A percentile compares a stretch with the other conserved stretches of the same genome.
Conservation (phyloP, 2,888 invertebrate genomes). For the Argyresthia goedartella region DNA sequence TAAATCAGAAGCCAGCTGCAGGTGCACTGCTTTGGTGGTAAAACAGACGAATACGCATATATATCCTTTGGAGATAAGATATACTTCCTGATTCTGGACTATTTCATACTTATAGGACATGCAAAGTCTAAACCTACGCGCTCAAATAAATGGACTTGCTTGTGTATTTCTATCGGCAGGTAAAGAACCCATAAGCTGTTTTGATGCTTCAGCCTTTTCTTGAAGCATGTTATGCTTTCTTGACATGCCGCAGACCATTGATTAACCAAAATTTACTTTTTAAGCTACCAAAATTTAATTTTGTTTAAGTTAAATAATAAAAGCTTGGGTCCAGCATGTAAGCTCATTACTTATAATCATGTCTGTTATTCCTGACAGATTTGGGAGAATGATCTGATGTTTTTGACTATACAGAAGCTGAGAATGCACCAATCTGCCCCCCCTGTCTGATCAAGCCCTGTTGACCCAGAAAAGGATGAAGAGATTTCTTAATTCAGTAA, state of each 20-base stretch:
- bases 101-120: constrained; percentile 1
- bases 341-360: constrained; percentile 3
- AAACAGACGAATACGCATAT: constrained; percentile 1
- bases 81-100: neutral
- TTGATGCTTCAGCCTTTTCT: neutral
- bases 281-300: no score
- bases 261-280: no score
- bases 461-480: no score
- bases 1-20: constrained; percentile 10
- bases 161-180: neutral
- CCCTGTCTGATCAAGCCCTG: no score
- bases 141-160: neutral
- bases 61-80: neutral
- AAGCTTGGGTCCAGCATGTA: neutral
- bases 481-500: no score
- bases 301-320: no score
- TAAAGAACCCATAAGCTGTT: constrained; percentile 4
- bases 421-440: no score
- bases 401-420: neutral
- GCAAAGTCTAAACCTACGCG: constrained; percentile 1
- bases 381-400: constrained; percentile 6
- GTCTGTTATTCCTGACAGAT: neutral
- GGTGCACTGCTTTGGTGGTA: constrained; percentile 5
- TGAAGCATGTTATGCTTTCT: constrained; percentile 1
- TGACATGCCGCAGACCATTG: neutral